Conservation (phyloP, 2,797 vertebrate species). For the Sebastes hubbsi region DNA sequence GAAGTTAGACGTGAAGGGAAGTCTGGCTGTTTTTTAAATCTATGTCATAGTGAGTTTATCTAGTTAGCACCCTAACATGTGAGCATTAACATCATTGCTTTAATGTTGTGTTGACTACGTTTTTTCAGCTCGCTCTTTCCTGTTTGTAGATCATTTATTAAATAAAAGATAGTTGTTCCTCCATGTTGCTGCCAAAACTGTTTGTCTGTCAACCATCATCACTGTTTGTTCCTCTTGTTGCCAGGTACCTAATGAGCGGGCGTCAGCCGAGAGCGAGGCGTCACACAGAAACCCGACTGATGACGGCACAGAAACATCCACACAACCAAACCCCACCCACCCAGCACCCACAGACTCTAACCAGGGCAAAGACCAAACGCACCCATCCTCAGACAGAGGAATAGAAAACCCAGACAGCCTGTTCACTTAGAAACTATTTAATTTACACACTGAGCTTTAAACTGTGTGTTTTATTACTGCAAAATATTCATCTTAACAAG, state of each 20-base stretch:
- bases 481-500: background rate
- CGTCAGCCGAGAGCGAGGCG: background rate
- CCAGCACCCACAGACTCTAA: conserved; percentile 9
- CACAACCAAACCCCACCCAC: conserved; percentile 4
- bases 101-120: no score
- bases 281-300: background rate
- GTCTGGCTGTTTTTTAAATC: background rate
- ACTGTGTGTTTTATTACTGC: background rate
- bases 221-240: conserved; percentile 31
- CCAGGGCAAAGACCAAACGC: conserved; percentile 16
- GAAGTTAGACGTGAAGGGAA: background rate
- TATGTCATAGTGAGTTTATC: no score
- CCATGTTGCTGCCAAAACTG: background rate
- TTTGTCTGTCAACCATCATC: background rate
- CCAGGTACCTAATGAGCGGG: conserved; percentile 47
- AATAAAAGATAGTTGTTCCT: background rate
- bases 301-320: background rate
- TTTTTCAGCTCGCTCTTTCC: background rate
- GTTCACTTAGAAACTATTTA: background rate
- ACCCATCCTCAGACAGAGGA: background rate
- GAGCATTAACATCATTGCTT: background rate
- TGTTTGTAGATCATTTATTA: background rate
- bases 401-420: background rate
- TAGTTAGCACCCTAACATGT: background rate
- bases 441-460: background rate